Percentiles rank a stretch among this genome's conserved stretches.
These are phyloP conservation scores for Prolemur simus DNA, from an alignment of 2,113 vertebrate species.

Conservation along the genomic window DNA sequence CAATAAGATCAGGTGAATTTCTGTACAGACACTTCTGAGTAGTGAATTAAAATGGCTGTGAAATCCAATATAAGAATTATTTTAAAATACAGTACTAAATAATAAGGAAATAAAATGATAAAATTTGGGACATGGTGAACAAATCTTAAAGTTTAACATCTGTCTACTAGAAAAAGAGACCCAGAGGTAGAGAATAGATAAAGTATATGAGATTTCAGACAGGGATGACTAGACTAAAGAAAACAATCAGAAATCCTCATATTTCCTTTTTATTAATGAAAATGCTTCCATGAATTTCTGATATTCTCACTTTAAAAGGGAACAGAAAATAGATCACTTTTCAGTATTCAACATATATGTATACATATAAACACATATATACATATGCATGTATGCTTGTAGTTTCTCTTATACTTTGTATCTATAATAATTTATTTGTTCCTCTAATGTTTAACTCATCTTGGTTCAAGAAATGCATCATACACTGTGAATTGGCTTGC, in stretches of 20 bases:
- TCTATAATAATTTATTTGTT: neutral
- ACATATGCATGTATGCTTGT: too few species aligned
- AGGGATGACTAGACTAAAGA: neutral
- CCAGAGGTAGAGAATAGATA: neutral
- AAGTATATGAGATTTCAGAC: neutral
- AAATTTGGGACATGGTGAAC: neutral
- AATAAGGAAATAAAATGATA: neutral
- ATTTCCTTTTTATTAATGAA: neutral
- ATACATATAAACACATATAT: neutral
- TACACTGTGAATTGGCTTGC: neutral
- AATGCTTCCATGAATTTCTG: neutral
- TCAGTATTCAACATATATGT: neutral
- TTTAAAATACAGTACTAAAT: neutral
- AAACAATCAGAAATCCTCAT: neutral
- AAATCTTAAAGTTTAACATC: neutral
- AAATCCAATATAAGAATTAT: neutral
- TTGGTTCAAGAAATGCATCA: neutral
- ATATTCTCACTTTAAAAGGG: neutral
- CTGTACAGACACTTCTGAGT: neutral
- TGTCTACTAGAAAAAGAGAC: neutral
- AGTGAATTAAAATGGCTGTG: neutral
- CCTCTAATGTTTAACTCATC: neutral
- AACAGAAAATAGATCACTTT: neutral
- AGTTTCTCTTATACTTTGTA: neutral
- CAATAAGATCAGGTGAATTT: neutral